phyloP scores from a whole-genome alignment of 2,797 vertebrate species.

The Chrysocyon brachyurus region DNA sequence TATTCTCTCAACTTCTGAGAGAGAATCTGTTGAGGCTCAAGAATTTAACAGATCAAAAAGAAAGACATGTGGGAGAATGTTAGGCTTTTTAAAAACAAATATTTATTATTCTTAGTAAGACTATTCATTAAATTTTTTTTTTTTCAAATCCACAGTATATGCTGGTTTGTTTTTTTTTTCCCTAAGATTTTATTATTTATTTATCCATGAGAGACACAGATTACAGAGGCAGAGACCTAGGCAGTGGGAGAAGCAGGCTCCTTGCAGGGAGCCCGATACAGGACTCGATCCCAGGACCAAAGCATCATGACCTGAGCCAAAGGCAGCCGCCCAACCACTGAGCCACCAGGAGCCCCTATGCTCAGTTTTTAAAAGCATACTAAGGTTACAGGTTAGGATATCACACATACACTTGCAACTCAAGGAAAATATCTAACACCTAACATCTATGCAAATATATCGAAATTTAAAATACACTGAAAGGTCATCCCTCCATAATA shows the following conservation, averaged over 20 bases:
- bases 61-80: neutral
- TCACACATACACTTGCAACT: neutral
- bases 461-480: conserved; percentile 57
- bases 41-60: conserved; percentile 18
- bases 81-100: conserved; percentile 54
- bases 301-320: too few species aligned
- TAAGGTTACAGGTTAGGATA: neutral
- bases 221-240: too few species aligned
- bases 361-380: conserved; percentile 26
- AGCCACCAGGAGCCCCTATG: too few species aligned
- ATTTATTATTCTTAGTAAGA: neutral
- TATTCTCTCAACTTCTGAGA: neutral
- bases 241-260: too few species aligned
- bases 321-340: too few species aligned
- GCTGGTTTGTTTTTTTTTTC: neutral
- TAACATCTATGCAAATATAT: neutral
- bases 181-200: too few species aligned
- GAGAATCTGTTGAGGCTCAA: neutral
- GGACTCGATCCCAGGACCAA: too few species aligned
- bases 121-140: neutral
- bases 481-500: neutral
- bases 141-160: conserved; percentile 44
- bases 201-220: too few species aligned
- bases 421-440: conserved; percentile 26
- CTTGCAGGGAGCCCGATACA: too few species aligned